Base-by-base conservation (phyloP, 2,888 invertebrate genomes). In the Diarsia mendica region DNA sequence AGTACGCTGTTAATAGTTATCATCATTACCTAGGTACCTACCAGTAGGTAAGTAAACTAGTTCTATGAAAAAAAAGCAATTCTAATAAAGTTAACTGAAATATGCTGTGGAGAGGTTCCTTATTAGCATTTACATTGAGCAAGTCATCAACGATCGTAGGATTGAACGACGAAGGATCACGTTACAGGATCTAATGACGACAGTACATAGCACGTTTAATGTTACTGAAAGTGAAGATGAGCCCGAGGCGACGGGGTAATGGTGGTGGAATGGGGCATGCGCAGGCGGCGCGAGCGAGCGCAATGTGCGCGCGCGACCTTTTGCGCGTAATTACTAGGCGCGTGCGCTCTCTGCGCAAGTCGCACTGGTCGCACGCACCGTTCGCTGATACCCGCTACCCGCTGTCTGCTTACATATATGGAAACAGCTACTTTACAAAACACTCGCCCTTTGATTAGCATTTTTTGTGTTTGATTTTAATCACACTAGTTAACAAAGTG, bases 281-380 rank as follows among this genome's bases (percentile, higher is more conserved):
- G 85, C 87, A 82, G 86, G 83, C 88, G 88, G 89, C 87, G 89
- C 89, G 86, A 64, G 80, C 66, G 64, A 83, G 72, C 87, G 95
- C 96, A 96, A 96, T 96, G 96, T 96, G 96, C 93, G 92, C 94
- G 90, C 91, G 94, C 95, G 96, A 96, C 96, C 96, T 96, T 96
- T 94, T 92, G 87, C 92, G 90, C 88, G 93, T 94, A 96, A 96
- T 96, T 96, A 93, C 93, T 90, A 91, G 92, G 92, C 95, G 94
- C 95, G 96, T 95, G 96, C 94, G 93, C 88, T 89, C 90, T 84
- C 82, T 75, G 82, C 74, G 77, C 85, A 67, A 85, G 82, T 85
- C 88, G 84, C 84, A 85, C 85, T 64, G 85, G 82, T 85, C 88
- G 85, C 84, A 85, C 91, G 90, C 92, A 88, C 80, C 77, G 87